Base-by-base conservation (phyloP, 2,888 invertebrate species). In the Ernsta delagoae region DNA sequence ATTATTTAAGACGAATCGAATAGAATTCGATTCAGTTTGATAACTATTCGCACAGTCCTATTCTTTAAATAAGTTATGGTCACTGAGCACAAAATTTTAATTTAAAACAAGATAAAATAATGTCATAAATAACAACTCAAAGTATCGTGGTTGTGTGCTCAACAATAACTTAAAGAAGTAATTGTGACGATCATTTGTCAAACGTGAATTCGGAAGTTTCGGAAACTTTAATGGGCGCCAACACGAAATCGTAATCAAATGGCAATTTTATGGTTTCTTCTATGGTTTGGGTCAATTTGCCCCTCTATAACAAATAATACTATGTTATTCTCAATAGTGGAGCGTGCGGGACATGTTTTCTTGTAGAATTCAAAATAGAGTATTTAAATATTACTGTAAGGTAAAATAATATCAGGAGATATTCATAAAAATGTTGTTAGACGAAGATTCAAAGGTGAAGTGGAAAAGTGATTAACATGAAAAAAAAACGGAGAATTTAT, bases 161-260 rank as follows among this genome's bases (percentile, higher is more conserved):
- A 9, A 11, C 43, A 43, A 43, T 43, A 43, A 43, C 8, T 59
- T 59, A 9, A 39, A 12, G 16, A 41, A 62, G 16, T 62, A 62
- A 62, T 62, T 5, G 62, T 60, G 34, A 31, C 41, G 54, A 61
- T 62, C 39, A 24, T 68, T 68, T 63, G 41, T 70, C 56, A 61
- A 56, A 53, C n/a, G 41, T 31, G n/a, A 24, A 31, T 43, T 66
- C 50, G 31, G 59, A 60, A 66, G 43, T 66, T 66, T 65, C 12
- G 36, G 59, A 41, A 45, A 50, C 31, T 24, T 39, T 60, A 66
- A 59, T 66, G 60, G 48, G 50, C 31, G 50, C 31, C 34, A 60
- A 54, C 66, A 66, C 59, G 66, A 43, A 66, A 43, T 60, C 31
- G 66, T 60, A 66, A 66, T 66, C 66, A 60, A 66, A 66, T 60